Evolutionary conservation across 2,113 vertebrate species (phyloP).

Genomic region (Pogona vitticeps): DNA sequence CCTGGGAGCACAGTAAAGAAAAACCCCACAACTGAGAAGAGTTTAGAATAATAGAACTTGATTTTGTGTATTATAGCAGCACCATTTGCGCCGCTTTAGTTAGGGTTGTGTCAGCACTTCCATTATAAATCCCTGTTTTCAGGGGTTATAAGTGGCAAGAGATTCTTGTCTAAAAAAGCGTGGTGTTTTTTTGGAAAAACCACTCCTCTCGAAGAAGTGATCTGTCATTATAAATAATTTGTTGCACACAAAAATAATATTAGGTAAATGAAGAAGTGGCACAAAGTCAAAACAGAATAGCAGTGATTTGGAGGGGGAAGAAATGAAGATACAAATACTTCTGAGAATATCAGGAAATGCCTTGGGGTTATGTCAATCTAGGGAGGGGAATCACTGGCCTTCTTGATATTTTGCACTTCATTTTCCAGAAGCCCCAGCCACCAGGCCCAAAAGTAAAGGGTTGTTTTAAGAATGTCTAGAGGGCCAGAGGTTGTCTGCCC

Average conservation of each 20-base stretch:
- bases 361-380: constrained; percentile 36
- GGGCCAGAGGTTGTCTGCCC: background rate
- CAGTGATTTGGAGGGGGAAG: constrained; percentile 25
- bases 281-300: constrained; percentile 53
- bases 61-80: constrained; percentile 93
- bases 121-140: constrained; percentile 81
- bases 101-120: constrained; percentile 79
- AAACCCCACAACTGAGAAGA: constrained; percentile 98
- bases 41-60: constrained; percentile 99
- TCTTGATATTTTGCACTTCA: no score
- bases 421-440: background rate
- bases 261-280: constrained; percentile 68
- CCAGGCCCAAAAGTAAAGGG: background rate
- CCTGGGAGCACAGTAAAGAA: constrained; percentile 93
- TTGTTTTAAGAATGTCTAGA: no score
- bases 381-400: background rate
- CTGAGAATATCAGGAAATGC: constrained; percentile 38
- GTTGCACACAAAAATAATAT: constrained; percentile 72
- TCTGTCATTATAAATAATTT: constrained; percentile 74
- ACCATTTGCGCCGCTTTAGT: constrained; percentile 85
- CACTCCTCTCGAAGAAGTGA: constrained; percentile 57
- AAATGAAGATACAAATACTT: constrained; percentile 1
- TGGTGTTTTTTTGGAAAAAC: constrained; percentile 58
- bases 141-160: constrained; percentile 81
- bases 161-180: constrained; percentile 74